Evolutionary conservation across 1,140 invertebrate species (phyloP).

Genomic region (Hycleus cichorii): DNA sequence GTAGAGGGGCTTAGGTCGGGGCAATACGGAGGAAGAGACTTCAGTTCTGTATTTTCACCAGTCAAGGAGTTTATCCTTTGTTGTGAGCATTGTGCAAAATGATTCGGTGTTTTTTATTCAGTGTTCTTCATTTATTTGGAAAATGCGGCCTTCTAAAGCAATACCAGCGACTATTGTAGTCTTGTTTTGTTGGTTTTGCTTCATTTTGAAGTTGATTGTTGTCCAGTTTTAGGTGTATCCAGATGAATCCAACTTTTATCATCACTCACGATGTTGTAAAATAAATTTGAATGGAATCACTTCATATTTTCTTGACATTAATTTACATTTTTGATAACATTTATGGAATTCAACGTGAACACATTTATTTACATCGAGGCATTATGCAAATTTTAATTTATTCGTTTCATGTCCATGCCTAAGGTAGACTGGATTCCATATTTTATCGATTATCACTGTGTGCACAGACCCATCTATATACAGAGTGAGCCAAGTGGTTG

Average conservation of each 20-base stretch:
- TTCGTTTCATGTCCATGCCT: constrained; percentile 22
- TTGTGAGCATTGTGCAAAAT: constrained; percentile 16
- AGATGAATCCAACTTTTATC: constrained; percentile 1
- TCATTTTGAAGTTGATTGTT: constrained; percentile 26
- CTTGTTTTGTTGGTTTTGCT: constrained; percentile 33
- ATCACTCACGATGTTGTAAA: constrained; percentile 17
- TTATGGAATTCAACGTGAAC: background rate
- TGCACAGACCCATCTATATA: too few species aligned
- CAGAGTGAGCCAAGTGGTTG: too few species aligned
- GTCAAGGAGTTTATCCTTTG: constrained; percentile 7
- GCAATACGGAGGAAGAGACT: constrained; percentile 31
- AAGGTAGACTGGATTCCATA: constrained; percentile 21
- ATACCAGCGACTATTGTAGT: constrained; percentile 11
- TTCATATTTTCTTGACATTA: constrained; percentile 25
- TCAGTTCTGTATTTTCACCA: constrained; percentile 15
- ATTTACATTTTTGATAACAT: constrained; percentile 27
- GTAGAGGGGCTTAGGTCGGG: constrained; percentile 38
- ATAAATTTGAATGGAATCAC: constrained; percentile 5
- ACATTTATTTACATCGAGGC: constrained; percentile 3
- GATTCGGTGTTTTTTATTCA: constrained; percentile 1
- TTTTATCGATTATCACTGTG: background rate
- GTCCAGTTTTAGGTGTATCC: background rate
- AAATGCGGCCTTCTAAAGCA: constrained; percentile 14
- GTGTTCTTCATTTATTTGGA: constrained; percentile 6
- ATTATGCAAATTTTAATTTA: constrained; percentile 29